Conservation (phyloP, 2,113 vertebrate species). For the Boulengeromyrus knoepffleri region DNA sequence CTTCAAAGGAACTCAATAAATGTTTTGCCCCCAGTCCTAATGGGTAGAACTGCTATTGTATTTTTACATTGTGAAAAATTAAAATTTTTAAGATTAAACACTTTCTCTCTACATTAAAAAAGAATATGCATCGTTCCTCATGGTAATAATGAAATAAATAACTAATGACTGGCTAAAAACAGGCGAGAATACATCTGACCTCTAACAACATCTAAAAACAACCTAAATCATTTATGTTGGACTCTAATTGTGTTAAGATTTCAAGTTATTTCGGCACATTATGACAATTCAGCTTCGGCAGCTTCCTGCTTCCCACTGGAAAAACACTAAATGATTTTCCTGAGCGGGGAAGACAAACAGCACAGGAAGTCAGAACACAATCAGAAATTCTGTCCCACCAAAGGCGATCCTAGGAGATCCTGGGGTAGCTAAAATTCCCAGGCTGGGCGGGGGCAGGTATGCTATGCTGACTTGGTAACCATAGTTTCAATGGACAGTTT, state of each 20-base stretch:
- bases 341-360: not conserved
- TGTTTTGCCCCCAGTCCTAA: not conserved
- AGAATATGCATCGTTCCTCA: not conserved
- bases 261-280: not conserved
- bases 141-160: not conserved
- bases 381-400: not conserved
- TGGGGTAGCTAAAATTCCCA: not conserved
- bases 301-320: slow-evolving; percentile 6
- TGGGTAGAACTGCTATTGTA: not conserved
- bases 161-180: not conserved
- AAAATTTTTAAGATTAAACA: not conserved
- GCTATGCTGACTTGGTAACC: not conserved
- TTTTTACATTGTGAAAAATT: not conserved
- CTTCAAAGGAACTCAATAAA: not conserved
- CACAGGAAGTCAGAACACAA: slow-evolving; percentile 6
- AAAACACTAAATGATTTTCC: not conserved
- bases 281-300: not conserved
- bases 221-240: not conserved
- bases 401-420: not conserved
- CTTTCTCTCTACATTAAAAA: not conserved
- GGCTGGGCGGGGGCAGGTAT: not conserved
- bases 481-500: not conserved
- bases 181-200: not conserved
- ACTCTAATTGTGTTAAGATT: not conserved
- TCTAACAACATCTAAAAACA: not conserved